Base-by-base conservation (phyloP, 2,113 vertebrate species). In the Cettia cetti region DNA sequence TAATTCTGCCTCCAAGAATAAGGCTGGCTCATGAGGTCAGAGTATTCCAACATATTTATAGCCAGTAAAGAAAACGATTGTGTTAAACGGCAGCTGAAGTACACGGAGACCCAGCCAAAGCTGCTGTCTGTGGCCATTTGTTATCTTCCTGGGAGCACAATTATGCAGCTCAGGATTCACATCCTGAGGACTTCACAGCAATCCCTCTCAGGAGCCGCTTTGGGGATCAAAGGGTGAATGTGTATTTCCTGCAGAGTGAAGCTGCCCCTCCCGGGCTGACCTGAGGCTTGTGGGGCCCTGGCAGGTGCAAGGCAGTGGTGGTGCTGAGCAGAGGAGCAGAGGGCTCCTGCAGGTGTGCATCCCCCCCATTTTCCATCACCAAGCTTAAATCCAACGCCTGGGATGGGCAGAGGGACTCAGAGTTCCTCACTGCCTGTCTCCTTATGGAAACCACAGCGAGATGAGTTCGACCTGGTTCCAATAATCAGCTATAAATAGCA, bases 401-500 rank as follows among this genome's bases (percentile, higher is more conserved):
- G 78, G 33, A 61, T 3, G 2, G n/a, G 24, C 50, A 12, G 42
- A 31, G 65, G 65, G 86, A 88, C 84, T 18, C n/a, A 30, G n/a
- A 53, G 78, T 15, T 57, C 59, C 53, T 86, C 82, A 5, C 83
- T 42, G 63, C n/a, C n/a, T 37, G 63, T 77, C 89, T 96, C 93
- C 94, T 72, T 30, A 42, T 49, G 66, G 90, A 94, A 95, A 91
- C 74, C 82, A 7, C 80, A 74, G 49, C 3, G 16, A 53, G 77
- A 37, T 1, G 68, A 63, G 39, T 84, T 89, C 39, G 77, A 87
- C 86, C 96, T 94, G 88, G 87, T 90, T 97, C 77, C 71, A 85
- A 96, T 96, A 74, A 80, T 49, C 80, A 74, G 89, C 86, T 95
- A 89, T 85, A 92, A 96, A 94, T 63, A 93, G 96, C 92, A 66